Conservation (phyloP, 1,140 invertebrate genomes). For the Papilio aristodemus region DNA sequence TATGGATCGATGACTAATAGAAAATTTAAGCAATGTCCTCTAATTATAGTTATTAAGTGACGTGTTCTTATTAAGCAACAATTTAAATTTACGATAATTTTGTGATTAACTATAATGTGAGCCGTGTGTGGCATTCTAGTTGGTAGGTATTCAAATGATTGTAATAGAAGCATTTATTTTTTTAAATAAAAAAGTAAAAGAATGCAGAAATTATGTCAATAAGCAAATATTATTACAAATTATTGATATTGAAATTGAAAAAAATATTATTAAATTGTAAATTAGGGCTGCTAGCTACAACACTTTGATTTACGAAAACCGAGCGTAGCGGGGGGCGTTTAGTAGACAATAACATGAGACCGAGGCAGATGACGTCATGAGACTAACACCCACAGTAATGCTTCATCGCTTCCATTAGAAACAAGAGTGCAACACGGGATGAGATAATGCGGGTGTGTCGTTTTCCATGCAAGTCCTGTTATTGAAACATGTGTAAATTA, state of each 20-base stretch:
- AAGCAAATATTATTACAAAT: not conserved
- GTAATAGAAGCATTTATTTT: slow-evolving; percentile 21
- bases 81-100: slow-evolving; percentile 18
- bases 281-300: not conserved
- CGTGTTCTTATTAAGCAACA: slow-evolving; percentile 9
- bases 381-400: not conserved
- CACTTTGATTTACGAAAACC: not conserved
- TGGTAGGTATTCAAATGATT: slow-evolving; percentile 23
- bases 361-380: not conserved
- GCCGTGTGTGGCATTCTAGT: not conserved
- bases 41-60: slow-evolving; percentile 26
- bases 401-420: not conserved
- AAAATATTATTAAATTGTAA: not conserved
- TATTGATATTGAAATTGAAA: not conserved
- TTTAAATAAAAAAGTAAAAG: not conserved
- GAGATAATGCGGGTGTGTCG: not conserved
- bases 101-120: slow-evolving; percentile 11
- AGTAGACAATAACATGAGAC: slow-evolving; percentile 1
- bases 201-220: not conserved
- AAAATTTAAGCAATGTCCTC: slow-evolving; percentile 16
- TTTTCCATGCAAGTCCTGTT: too few relatives aligned
- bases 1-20: slow-evolving; percentile 22
- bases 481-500: not conserved
- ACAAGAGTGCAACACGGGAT: not conserved
- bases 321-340: not conserved